A percentile compares a stretch with the other conserved stretches of the same genome.
Evolutionary conservation across 2,113 vertebrate genomes (phyloP).

Genomic region (Triplophysa rosa): DNA sequence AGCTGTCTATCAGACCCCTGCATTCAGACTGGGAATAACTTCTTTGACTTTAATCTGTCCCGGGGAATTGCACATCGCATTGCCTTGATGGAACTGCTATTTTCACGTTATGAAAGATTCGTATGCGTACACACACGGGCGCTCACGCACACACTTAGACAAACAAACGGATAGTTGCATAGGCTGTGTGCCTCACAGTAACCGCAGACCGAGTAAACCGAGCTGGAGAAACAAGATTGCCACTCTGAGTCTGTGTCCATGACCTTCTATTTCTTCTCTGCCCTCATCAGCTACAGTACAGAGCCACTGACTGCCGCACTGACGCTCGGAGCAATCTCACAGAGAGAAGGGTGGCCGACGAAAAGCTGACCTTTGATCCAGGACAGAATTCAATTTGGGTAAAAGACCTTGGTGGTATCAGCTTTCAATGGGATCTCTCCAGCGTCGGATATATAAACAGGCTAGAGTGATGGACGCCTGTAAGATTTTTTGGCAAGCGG

Average conservation of each 20-base stretch:
- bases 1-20: slow-evolving; percentile 33
- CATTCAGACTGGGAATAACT: slow-evolving; percentile 18
- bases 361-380: slow-evolving; percentile 56
- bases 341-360: slow-evolving; percentile 48
- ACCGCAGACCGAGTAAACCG: slow-evolving; percentile 36
- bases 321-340: slow-evolving; percentile 50
- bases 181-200: slow-evolving; percentile 31
- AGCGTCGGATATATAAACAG: slow-evolving; percentile 46
- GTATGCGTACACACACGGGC: background rate
- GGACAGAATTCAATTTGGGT: slow-evolving; percentile 59
- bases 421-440: slow-evolving; percentile 39
- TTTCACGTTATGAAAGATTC: slow-evolving; percentile 5
- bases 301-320: slow-evolving; percentile 28
- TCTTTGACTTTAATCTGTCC: slow-evolving; percentile 41
- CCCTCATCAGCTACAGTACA: slow-evolving; percentile 52
- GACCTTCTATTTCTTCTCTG: slow-evolving; percentile 52
- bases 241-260: slow-evolving; percentile 44
- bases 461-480: slow-evolving; percentile 27
- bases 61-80: slow-evolving; percentile 37
- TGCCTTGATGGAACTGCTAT: slow-evolving; percentile 41
- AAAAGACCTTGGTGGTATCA: slow-evolving; percentile 54
- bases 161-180: slow-evolving; percentile 5
- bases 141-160: slow-evolving; percentile 29
- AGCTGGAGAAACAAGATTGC: slow-evolving; percentile 50
- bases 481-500: slow-evolving; percentile 41